Evolutionary conservation across 1,140 invertebrate genomes (phyloP).

Genomic region (Microvelia longipes): DNA sequence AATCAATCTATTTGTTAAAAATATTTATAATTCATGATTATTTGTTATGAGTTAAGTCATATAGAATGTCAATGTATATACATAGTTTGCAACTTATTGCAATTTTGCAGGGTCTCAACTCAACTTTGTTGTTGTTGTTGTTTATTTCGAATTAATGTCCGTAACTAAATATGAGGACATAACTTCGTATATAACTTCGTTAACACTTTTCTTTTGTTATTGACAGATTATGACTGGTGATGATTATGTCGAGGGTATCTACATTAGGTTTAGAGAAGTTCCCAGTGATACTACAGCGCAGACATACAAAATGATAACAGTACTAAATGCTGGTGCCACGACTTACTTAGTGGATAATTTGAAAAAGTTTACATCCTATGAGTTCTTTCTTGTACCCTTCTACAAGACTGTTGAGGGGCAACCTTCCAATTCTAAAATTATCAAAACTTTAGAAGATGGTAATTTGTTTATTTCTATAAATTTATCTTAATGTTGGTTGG

Average conservation of each 20-base stretch:
- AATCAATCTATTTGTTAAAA: too few relatives aligned
- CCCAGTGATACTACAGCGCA: conserved; percentile 35
- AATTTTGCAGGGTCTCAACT: too few relatives aligned
- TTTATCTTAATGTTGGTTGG: background rate
- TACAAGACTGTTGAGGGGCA: conserved; percentile 67
- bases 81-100: too few relatives aligned
- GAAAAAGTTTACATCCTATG: conserved; percentile 69
- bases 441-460: conserved; percentile 53
- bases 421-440: conserved; percentile 56
- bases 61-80: too few relatives aligned
- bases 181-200: too few relatives aligned
- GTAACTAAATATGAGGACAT: too few relatives aligned
- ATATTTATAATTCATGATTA: too few relatives aligned
- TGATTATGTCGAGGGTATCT: conserved; percentile 67
- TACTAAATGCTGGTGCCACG: conserved; percentile 46
- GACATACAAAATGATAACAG: conserved; percentile 52
- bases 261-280: conserved; percentile 76
- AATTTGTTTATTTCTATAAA: conserved; percentile 23
- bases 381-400: conserved; percentile 78
- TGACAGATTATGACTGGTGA: conserved; percentile 36
- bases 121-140: too few relatives aligned
- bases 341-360: conserved; percentile 53
- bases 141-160: too few relatives aligned
- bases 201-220: too few relatives aligned
- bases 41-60: too few relatives aligned